These are phyloP conservation scores for Pangasius djambal DNA, from an alignment of 2,797 vertebrate genomes.

Conservation along the genomic window DNA sequence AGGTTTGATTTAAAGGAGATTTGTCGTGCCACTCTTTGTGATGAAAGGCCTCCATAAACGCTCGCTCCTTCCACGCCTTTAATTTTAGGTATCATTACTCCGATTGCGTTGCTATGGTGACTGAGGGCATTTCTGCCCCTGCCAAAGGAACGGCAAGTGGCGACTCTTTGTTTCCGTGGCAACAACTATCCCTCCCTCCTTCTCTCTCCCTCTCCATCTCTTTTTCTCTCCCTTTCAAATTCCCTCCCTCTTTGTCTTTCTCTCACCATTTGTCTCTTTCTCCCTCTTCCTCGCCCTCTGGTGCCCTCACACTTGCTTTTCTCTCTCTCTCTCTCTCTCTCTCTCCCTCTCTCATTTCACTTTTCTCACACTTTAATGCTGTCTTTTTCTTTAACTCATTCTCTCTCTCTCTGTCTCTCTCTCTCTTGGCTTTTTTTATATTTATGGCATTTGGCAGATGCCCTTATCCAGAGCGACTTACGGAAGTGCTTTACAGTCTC, in stretches of 20 bases:
- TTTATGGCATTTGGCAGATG: too few relatives aligned
- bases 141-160: slow-evolving; percentile 74
- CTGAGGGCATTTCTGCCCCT: slow-evolving; percentile 76
- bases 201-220: slow-evolving; percentile 35
- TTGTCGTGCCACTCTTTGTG: slow-evolving; percentile 37
- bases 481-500: too few relatives aligned
- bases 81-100: slow-evolving; percentile 75
- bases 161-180: slow-evolving; percentile 81
- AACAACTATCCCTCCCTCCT: slow-evolving; percentile 73
- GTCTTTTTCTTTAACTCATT: slow-evolving; percentile 37
- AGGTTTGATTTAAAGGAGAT: slow-evolving; percentile 47
- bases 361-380: neutral
- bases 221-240: neutral
- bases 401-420: slow-evolving; percentile 38
- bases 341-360: slow-evolving; percentile 28
- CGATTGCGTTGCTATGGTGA: slow-evolving; percentile 81
- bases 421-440: neutral
- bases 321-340: slow-evolving; percentile 31
- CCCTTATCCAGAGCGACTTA: too few relatives aligned
- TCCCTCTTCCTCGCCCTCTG: slow-evolving; percentile 37
- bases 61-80: slow-evolving; percentile 62
- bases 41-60: slow-evolving; percentile 56
- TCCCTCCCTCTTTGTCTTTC: neutral
- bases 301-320: neutral
- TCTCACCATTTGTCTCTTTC: neutral